Conservation (phyloP, 2,113 vertebrate genomes). For the Myotis brandtii region DNA sequence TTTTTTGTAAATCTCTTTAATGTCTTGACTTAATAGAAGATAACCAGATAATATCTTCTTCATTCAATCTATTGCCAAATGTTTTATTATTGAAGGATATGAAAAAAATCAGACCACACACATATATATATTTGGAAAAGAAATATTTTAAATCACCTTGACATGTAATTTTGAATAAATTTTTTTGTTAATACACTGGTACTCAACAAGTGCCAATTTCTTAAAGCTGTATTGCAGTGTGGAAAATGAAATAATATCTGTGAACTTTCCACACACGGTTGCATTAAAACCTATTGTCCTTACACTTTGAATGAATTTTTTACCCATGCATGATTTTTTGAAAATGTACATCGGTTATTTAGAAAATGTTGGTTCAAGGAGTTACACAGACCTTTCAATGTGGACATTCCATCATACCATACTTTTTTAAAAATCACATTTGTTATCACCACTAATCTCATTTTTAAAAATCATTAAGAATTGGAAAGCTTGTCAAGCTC, state of each 20-base stretch:
- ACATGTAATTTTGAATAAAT: background rate
- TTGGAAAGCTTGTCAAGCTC: background rate
- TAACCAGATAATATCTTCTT: background rate
- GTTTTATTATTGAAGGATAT: background rate
- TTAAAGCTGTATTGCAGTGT: background rate
- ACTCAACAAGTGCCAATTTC: background rate
- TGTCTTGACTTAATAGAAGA: background rate
- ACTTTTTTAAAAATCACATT: background rate
- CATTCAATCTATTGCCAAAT: background rate
- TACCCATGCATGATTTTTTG: background rate
- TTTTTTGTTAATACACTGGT: background rate
- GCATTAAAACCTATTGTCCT: background rate
- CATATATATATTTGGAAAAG: background rate
- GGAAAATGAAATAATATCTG: background rate
- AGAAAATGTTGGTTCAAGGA: background rate
- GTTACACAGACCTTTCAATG: background rate
- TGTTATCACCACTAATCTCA: background rate
- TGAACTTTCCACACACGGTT: background rate
- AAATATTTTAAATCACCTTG: conserved; percentile 14
- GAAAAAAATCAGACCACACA: background rate
- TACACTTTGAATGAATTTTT: background rate
- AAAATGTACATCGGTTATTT: background rate
- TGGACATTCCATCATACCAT: background rate
- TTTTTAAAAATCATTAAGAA: background rate
- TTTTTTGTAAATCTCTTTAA: conserved; percentile 6